These are phyloP conservation scores for Opisthocomus hoazin DNA, from an alignment of 2,113 vertebrate genomes.

Conservation along the genomic window DNA sequence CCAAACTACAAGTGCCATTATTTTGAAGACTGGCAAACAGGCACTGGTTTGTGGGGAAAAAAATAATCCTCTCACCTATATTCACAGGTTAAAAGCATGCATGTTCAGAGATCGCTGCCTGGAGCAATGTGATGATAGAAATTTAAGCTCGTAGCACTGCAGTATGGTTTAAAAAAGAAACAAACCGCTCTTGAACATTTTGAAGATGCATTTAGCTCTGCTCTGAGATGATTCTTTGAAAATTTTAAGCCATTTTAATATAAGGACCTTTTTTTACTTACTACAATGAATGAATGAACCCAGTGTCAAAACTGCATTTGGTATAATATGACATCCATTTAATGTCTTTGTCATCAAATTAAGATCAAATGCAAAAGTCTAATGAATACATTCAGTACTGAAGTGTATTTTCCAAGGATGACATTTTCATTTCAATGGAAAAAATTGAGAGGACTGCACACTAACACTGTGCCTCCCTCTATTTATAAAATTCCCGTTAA, in stretches of 20 bases:
- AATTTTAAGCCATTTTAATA: constrained; percentile 10
- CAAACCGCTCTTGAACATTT: neutral
- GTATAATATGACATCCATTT: neutral
- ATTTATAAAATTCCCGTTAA: neutral
- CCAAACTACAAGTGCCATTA: neutral
- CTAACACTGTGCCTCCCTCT: neutral
- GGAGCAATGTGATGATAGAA: neutral
- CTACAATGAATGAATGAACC: neutral
- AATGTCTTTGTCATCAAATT: constrained; percentile 40
- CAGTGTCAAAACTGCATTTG: constrained; percentile 10
- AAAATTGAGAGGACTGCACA: neutral
- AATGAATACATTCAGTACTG: neutral
- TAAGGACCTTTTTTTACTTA: neutral
- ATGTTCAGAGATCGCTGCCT: neutral
- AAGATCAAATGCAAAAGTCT: constrained; percentile 19
- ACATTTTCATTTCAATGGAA: constrained; percentile 17
- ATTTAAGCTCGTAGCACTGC: neutral
- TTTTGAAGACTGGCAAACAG: neutral
- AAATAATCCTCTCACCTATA: neutral
- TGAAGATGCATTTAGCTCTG: neutral
- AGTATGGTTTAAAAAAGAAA: neutral
- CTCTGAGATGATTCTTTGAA: neutral
- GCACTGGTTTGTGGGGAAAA: neutral
- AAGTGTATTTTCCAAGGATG: constrained; percentile 9
- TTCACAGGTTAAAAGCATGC: neutral